Percentiles rank a stretch among this genome's conserved stretches.
Evolutionary conservation across 2,797 vertebrate species (phyloP).

Genomic region (Apogon talboti): DNA sequence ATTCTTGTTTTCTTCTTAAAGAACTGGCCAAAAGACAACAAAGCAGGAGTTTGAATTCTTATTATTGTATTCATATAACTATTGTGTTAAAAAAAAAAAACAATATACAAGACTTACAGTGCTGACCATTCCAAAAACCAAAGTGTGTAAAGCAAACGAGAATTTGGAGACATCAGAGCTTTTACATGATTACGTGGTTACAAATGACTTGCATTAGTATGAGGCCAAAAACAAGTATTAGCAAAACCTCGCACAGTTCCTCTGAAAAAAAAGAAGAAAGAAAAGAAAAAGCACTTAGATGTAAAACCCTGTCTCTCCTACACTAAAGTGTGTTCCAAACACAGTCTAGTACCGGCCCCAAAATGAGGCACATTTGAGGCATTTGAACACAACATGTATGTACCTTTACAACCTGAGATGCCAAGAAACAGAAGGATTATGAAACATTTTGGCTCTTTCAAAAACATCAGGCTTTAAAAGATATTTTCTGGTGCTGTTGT

Average conservation of each 20-base stretch:
- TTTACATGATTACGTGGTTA: constrained; percentile 55
- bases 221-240: constrained; percentile 81
- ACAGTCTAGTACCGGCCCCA: constrained; percentile 55
- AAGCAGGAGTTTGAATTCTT: constrained; percentile 76
- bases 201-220: constrained; percentile 61
- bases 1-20: constrained; percentile 64
- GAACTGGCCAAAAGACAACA: constrained; percentile 85
- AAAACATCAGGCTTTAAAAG: constrained; percentile 26
- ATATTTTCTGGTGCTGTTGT: constrained; percentile 45
- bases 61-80: constrained; percentile 63
- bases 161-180: constrained; percentile 73
- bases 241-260: constrained; percentile 75
- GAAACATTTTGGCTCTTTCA: constrained; percentile 19
- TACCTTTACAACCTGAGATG: constrained; percentile 45
- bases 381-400: constrained; percentile 63
- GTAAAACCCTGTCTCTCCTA: constrained; percentile 64
- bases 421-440: constrained; percentile 45
- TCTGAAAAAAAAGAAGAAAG: constrained; percentile 63
- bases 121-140: constrained; percentile 87
- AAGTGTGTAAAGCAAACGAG: constrained; percentile 81
- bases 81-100: constrained; percentile 58
- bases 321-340: constrained; percentile 77
- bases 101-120: constrained; percentile 74
- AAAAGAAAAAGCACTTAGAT: constrained; percentile 79
- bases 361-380: constrained; percentile 64